Evolutionary conservation across 1,140 invertebrate species (phyloP), one percentile per base, ranked within the genome.

Genomic region (Drosophila tsacasi): DNA sequence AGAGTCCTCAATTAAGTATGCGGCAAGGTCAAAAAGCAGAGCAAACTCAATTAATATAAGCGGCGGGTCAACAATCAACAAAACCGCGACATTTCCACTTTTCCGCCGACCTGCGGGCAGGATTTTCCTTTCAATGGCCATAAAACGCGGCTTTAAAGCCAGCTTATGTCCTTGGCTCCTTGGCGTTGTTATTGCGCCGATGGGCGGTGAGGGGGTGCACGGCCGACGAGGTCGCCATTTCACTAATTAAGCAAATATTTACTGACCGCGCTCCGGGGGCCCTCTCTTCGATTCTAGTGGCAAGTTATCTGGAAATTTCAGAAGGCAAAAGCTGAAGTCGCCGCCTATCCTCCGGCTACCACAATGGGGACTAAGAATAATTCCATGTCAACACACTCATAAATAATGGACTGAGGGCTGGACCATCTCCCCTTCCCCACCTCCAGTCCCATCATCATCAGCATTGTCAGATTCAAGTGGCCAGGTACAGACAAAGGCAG

Each of bases 351-450:
- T 46, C 44, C 47, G 57, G 57, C 46, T 55, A 72, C 69, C 81
- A 79, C 83, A 91, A 91, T 87, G 75, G 80, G 79, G 81, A 81
- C 89, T 83, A 91, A 89, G 89, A 91, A 91, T 91, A 91, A 91
- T 91, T 91, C 84, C 89, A 87, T 91, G 89, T 91, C 89, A 91
- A 91, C 89, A 91, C 83, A 89, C 89, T 89, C 89, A 91, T 91
- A 91, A 91, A 91, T 91, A 91, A 91, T 91, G 83, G 83, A 91
- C 89, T 91, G 80, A 60, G 80, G 55, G 57, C 57, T 65, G 82
- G 67, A 68, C 69, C 65, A 65, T 19, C 68, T 23, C 32, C n/a
- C 19, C 30, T 17, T 13, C 6, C 15, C 30, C 30, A 15, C 7
- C 13, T 1, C 64, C 59, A 47, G n/a, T 32, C 32, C 40, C 57